Evolutionary conservation across 2,797 vertebrate genomes (phyloP).

Genomic region (Denticeps clupeoides): DNA sequence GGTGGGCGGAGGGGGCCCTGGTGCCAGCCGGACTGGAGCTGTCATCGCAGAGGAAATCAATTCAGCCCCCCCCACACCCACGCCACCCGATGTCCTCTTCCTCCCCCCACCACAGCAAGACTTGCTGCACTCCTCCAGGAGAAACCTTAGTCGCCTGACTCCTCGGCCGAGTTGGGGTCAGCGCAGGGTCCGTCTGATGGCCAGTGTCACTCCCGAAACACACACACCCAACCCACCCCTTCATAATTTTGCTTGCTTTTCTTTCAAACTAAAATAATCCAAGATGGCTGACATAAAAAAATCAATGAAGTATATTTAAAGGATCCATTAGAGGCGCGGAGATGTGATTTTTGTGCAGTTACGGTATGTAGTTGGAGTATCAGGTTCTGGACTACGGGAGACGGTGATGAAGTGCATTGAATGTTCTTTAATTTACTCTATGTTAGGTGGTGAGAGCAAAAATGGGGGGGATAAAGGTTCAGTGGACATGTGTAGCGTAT

Average conservation of each 20-base stretch:
- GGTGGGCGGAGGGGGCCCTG: conserved; percentile 51
- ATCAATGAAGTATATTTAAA: conserved; percentile 52
- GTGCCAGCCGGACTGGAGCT: conserved; percentile 94
- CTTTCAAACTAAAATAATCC: conserved; percentile 26
- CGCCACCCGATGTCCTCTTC: conserved; percentile 21
- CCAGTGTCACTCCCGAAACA: conserved; percentile 12
- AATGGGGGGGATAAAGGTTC: background rate
- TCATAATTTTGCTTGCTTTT: conserved; percentile 8
- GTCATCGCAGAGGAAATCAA: conserved; percentile 91
- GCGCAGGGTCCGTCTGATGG: conserved; percentile 37
- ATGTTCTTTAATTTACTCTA: conserved; percentile 26
- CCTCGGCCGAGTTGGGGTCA: conserved; percentile 39
- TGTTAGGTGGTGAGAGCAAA: conserved; percentile 28
- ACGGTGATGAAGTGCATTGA: conserved; percentile 27
- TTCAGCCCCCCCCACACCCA: conserved; percentile 51
- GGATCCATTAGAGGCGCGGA: conserved; percentile 49
- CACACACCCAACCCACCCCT: conserved; percentile 11
- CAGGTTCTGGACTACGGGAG: conserved; percentile 52
- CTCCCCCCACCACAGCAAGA: background rate
- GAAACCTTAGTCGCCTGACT: conserved; percentile 61
- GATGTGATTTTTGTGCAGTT: conserved; percentile 43
- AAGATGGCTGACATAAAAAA: conserved; percentile 40
- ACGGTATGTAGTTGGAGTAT: conserved; percentile 49
- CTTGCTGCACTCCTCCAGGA: conserved; percentile 26
- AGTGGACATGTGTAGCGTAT: conserved; percentile 21